These are phyloP conservation scores for Porites australiensis DNA, from an alignment of 64 coral and sea anemone species.

Conservation along the genomic window DNA sequence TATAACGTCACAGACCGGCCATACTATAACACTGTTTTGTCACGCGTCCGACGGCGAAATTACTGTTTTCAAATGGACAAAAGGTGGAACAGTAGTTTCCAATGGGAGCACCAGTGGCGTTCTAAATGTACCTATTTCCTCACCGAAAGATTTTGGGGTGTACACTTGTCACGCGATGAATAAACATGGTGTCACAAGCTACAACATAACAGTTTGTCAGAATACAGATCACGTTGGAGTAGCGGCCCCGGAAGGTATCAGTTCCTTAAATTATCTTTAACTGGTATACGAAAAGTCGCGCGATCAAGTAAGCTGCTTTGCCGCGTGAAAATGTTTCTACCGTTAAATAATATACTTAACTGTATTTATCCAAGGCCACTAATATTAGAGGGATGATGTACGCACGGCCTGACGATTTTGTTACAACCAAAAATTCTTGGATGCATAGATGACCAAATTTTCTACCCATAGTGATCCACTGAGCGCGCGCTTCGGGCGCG, in stretches of 20 bases:
- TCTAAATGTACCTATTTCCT: conserved; percentile 10
- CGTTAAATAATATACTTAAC: too few relatives aligned
- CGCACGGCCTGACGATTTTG: too few relatives aligned
- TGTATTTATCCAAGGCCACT: too few relatives aligned
- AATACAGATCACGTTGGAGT: not conserved
- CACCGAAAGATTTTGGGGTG: conserved; percentile 12
- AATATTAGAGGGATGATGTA: too few relatives aligned
- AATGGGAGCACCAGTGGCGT: conserved; percentile 1
- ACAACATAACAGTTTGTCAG: conserved; percentile 23
- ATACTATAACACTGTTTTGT: conserved; percentile 19
- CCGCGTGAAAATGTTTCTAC: too few relatives aligned
- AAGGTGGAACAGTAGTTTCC: not conserved
- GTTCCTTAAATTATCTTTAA: not conserved
- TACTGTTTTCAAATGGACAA: not conserved
- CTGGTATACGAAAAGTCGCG: too few relatives aligned
- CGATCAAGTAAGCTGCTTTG: too few relatives aligned
- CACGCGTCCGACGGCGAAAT: not conserved
- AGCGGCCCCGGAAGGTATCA: not conserved
- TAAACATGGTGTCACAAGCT: not conserved
- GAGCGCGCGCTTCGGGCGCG: too few relatives aligned
- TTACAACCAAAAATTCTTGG: too few relatives aligned
- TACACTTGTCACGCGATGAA: conserved; percentile 15
- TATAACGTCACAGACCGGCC: conserved; percentile 4
- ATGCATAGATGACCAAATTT: too few relatives aligned
- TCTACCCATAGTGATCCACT: too few relatives aligned